These are phyloP conservation scores for Spilogale gracilis DNA, from an alignment of 2,113 vertebrate species.

Conservation along the genomic window DNA sequence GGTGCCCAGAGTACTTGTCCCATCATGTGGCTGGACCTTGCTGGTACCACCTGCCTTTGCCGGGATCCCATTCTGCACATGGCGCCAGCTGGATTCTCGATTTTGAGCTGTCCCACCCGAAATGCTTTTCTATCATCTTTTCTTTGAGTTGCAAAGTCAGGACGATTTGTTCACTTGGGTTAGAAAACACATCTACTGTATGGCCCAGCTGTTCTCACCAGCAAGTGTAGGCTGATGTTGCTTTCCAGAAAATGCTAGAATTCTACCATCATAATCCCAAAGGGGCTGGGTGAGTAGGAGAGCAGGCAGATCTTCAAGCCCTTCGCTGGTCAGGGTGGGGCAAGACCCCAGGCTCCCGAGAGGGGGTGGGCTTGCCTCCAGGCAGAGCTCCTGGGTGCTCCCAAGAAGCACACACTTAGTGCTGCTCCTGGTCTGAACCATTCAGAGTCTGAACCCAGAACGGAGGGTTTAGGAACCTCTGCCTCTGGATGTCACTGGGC, in stretches of 20 bases:
- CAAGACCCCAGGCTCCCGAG: not conserved
- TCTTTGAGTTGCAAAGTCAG: not conserved
- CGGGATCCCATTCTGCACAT: not conserved
- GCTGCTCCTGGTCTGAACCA: not conserved
- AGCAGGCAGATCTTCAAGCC: not conserved
- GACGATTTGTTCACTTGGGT: not conserved
- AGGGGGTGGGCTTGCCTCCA: not conserved
- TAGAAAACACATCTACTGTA: not conserved
- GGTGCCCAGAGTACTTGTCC: not conserved
- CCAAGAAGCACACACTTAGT: not conserved
- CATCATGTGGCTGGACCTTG: not conserved
- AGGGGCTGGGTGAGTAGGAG: not conserved
- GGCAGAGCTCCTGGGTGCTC: not conserved
- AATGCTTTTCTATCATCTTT: not conserved
- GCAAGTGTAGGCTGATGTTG: not conserved
- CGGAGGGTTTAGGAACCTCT: not conserved
- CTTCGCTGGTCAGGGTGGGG: not conserved
- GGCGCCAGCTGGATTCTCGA: not conserved
- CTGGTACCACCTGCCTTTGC: not conserved
- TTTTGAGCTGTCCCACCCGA: not conserved
- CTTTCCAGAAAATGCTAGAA: not conserved
- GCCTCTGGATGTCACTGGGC: not conserved
- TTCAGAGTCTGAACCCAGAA: not conserved
- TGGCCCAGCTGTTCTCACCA: not conserved
- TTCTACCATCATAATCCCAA: not conserved